Evolutionary conservation across 2,888 invertebrate genomes (phyloP).

Genomic region (Holacanthella duospinosa): DNA sequence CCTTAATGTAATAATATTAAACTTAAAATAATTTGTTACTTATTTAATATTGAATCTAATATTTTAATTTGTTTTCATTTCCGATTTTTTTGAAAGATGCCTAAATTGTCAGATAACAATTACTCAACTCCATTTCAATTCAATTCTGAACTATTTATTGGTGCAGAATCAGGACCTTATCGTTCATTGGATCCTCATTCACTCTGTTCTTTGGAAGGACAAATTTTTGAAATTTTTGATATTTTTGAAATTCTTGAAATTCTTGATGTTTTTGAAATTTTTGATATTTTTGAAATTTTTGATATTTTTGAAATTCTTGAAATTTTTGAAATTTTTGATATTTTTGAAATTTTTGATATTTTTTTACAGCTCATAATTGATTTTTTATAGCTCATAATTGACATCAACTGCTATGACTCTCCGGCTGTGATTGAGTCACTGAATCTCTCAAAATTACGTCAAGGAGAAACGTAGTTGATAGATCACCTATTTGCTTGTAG

Average conservation of each 20-base stretch:
- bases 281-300: too few species aligned
- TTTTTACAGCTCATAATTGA: too few species aligned
- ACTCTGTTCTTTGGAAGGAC: constrained; percentile 29
- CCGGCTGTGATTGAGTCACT: constrained; percentile 12
- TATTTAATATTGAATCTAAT: too few species aligned
- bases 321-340: too few species aligned
- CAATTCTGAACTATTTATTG: constrained; percentile 43
- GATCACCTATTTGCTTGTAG: constrained; percentile 30
- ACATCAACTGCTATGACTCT: constrained; percentile 14
- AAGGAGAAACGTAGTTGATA: constrained; percentile 22
- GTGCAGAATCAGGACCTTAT: constrained; percentile 44
- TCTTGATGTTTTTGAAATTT: too few species aligned
- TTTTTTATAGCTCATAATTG: constrained; percentile 14
- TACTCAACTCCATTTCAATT: constrained; percentile 43
- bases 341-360: too few species aligned
- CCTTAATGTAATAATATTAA: too few species aligned
- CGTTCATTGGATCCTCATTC: constrained; percentile 35
- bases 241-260: too few species aligned
- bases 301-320: too few species aligned
- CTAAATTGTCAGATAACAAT: constrained; percentile 45
- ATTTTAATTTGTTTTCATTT: too few species aligned
- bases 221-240: too few species aligned
- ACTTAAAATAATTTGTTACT: too few species aligned
- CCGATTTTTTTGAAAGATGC: constrained; percentile 37
- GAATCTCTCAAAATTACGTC: constrained; percentile 12